A percentile compares a stretch with the other conserved stretches of the same genome.
phyloP scores from a whole-genome alignment of 2,888 invertebrate species.

The Merodon equestris region DNA sequence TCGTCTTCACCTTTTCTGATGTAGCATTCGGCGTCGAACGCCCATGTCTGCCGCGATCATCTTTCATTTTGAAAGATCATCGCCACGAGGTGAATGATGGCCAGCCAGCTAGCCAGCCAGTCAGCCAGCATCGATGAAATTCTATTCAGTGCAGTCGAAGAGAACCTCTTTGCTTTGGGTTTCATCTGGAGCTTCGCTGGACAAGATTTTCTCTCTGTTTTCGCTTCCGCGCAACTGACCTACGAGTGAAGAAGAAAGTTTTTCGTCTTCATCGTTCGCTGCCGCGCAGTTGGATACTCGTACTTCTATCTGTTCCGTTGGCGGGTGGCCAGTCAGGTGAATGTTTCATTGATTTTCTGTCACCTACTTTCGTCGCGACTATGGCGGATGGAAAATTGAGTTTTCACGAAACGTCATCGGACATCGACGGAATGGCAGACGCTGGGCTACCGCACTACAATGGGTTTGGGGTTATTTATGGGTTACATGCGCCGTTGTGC shows the following conservation, averaged over 20 bases:
- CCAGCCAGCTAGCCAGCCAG: no score
- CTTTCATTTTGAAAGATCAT: conserved; percentile 10
- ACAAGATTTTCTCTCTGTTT: conserved; percentile 1
- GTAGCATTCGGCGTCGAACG: conserved; percentile 11
- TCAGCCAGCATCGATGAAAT: neutral
- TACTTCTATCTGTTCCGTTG: conserved; percentile 1
- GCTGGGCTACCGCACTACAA: neutral
- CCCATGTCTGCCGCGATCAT: conserved; percentile 31
- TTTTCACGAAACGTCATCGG: conserved; percentile 42
- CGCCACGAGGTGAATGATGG: no score
- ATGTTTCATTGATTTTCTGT: conserved; percentile 60
- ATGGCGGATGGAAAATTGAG: conserved; percentile 44
- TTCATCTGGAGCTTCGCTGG: neutral
- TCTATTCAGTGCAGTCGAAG: neutral
- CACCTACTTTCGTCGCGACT: conserved; percentile 60
- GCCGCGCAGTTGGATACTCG: neutral
- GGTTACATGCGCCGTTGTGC: conserved; percentile 3
- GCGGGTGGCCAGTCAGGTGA: conserved; percentile 57
- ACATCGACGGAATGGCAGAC: neutral
- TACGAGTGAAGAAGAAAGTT: conserved; percentile 56
- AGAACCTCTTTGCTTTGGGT: no score
- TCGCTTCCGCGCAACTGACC: conserved; percentile 55
- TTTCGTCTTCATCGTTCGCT: conserved; percentile 1
- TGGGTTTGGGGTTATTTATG: conserved; percentile 36
- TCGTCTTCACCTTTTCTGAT: conserved; percentile 30